A percentile compares a stretch with the other conserved stretches of the same genome.
Evolutionary conservation across 2,888 invertebrate genomes (phyloP).

Genomic region (Tricholauxania praeusta): DNA sequence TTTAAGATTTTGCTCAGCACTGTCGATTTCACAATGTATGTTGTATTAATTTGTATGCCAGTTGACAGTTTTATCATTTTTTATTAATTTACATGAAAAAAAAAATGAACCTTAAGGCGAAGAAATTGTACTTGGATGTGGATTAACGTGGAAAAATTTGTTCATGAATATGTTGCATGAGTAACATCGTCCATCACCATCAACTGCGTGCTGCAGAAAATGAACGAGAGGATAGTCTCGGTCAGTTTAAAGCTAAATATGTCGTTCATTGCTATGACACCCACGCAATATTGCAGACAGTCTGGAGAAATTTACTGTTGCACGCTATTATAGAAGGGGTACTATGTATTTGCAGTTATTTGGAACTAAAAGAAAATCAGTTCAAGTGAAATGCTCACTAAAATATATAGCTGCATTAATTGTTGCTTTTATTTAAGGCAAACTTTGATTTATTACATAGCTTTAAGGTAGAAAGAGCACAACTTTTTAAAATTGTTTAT

Average conservation of each 20-base stretch:
- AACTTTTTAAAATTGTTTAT: too few species aligned
- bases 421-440: too few species aligned
- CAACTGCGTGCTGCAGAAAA: neutral
- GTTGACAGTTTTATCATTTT: conserved; percentile 42
- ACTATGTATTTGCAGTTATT: too few species aligned
- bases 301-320: too few species aligned
- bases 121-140: neutral
- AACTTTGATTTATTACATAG: too few species aligned
- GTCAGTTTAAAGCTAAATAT: too few species aligned
- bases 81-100: conserved; percentile 32
- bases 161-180: neutral
- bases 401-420: too few species aligned
- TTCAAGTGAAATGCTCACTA: conserved; percentile 24
- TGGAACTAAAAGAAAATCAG: conserved; percentile 26
- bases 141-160: neutral
- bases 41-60: conserved; percentile 28
- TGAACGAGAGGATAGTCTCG: neutral
- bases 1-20: too few species aligned
- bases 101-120: conserved; percentile 1
- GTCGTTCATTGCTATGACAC: neutral
- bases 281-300: neutral
- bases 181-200: neutral
- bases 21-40: neutral
- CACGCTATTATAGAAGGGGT: too few species aligned
- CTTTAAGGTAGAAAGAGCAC: too few species aligned